These are phyloP conservation scores for Anas georgica DNA, from an alignment of 2,797 vertebrate species.

Conservation along the genomic window DNA sequence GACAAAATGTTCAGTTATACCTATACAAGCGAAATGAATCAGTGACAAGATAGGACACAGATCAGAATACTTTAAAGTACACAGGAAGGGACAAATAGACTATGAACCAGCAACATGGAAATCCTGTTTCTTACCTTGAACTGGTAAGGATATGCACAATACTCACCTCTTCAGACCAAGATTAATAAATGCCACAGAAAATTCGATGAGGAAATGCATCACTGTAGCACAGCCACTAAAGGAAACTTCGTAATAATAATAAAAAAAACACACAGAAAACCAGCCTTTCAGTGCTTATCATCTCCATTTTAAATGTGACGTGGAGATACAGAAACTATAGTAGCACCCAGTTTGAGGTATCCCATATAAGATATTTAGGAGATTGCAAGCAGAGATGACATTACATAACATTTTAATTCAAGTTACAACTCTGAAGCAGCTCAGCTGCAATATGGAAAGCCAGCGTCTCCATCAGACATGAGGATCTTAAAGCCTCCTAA, in stretches of 20 bases:
- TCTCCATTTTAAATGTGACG: not conserved
- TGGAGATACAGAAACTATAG: fast-evolving
- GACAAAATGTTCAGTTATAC: not conserved
- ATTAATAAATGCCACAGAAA: not conserved
- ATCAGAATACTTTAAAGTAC: not conserved
- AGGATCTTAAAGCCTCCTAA: not conserved
- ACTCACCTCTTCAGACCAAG: not conserved
- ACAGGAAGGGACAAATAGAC: not conserved
- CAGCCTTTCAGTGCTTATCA: not conserved
- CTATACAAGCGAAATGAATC: not conserved
- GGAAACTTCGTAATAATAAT: not conserved
- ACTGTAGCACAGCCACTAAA: not conserved
- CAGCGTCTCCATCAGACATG: not conserved
- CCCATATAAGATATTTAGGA: not conserved
- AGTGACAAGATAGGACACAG: not conserved
- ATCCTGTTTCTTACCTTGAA: not conserved
- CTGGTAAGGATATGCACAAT: not conserved
- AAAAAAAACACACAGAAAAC: not conserved
- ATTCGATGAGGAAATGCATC: not conserved
- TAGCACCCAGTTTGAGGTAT: not conserved
- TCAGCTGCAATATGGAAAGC: not conserved
- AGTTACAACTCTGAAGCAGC: not conserved
- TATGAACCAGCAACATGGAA: not conserved
- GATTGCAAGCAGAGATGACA: not conserved
- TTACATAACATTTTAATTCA: not conserved